A percentile compares a stretch with the other conserved stretches of the same genome.
These are phyloP conservation scores for Rotaria macrura DNA, from an alignment of 2,888 invertebrate species.

Conservation along the genomic window DNA sequence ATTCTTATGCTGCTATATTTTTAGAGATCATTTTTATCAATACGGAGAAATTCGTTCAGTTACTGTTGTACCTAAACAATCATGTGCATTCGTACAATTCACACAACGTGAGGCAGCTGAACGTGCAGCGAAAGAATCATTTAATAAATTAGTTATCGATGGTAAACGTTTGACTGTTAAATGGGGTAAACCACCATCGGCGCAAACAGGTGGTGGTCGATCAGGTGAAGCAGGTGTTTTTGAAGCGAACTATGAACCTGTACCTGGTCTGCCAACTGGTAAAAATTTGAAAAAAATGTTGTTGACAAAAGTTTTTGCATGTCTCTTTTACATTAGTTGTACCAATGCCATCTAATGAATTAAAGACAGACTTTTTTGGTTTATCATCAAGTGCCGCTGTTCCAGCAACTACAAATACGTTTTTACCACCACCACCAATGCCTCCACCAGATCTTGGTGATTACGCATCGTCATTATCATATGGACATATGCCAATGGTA, in stretches of 20 bases:
- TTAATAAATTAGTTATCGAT: conserved; percentile 75
- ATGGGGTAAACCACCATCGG: conserved; percentile 56
- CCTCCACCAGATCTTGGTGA: neutral
- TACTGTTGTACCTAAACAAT: conserved; percentile 76
- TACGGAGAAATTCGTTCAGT: conserved; percentile 91
- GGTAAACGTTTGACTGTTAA: conserved; percentile 77
- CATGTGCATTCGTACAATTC: conserved; percentile 90
- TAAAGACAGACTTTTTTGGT: conserved; percentile 32
- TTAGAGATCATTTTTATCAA: conserved; percentile 87
- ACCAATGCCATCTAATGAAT: conserved; percentile 28
- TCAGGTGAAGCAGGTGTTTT: neutral
- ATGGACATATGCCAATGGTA: neutral
- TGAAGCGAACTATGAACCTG: conserved; percentile 18
- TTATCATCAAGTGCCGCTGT: neutral
- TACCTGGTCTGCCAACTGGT: conserved; percentile 25
- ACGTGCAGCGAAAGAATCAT: conserved; percentile 64
- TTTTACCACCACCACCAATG: neutral
- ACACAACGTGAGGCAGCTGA: conserved; percentile 80
- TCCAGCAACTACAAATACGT: neutral
- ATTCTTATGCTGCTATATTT: conserved; percentile 33
- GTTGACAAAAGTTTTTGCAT: too few relatives aligned
- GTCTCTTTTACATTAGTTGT: neutral
- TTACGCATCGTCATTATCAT: neutral
- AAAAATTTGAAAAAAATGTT: neutral
- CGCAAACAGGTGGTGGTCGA: neutral